Evolutionary conservation across 2,797 vertebrate species (phyloP).

Genomic region (Esox lucius): DNA sequence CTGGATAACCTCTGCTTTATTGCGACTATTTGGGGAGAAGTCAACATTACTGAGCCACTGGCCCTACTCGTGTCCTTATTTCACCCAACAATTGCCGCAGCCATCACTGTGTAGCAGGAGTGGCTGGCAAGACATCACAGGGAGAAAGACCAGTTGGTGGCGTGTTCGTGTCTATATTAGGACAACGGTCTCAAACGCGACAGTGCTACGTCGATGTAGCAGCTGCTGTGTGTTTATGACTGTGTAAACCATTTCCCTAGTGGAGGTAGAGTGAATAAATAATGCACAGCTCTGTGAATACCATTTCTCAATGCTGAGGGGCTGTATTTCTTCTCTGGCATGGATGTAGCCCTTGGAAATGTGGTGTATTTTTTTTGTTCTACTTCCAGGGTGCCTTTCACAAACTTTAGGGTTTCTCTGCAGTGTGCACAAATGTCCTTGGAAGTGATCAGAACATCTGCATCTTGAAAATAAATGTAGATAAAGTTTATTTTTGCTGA

Average conservation of each 20-base stretch:
- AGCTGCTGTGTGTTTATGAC: constrained; percentile 4
- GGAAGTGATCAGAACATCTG: not conserved
- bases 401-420: not conserved
- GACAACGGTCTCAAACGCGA: not conserved
- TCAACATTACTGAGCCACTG: not conserved
- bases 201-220: not conserved
- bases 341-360: not conserved
- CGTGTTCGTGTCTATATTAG: not conserved
- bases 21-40: not conserved
- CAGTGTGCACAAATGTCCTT: not conserved
- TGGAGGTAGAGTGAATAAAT: constrained; percentile 17
- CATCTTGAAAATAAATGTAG: not conserved
- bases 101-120: not conserved
- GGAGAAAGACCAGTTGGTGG: not conserved
- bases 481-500: not conserved
- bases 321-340: not conserved
- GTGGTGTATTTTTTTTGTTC: not conserved
- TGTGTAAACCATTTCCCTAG: constrained; percentile 7
- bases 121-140: not conserved
- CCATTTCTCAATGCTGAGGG: constrained; percentile 11
- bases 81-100: not conserved
- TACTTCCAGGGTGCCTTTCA: not conserved
- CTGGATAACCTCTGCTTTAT: not conserved
- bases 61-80: not conserved
- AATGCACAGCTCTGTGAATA: constrained; percentile 10